Evolutionary conservation across 2,113 vertebrate species (phyloP).

Genomic region (Gila orcuttii): DNA sequence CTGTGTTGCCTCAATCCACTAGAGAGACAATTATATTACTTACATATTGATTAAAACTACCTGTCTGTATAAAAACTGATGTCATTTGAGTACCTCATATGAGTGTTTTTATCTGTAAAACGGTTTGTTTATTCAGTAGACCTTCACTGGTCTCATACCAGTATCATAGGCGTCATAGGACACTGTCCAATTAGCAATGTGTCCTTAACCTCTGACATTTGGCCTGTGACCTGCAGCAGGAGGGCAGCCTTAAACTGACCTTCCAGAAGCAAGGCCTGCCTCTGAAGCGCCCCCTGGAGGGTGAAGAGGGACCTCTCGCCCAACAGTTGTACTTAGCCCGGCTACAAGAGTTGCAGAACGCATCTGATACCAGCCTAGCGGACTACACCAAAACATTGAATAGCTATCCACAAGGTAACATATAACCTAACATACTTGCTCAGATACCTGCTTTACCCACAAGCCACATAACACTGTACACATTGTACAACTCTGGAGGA

Average conservation of each 20-base stretch:
- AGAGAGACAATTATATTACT: not conserved
- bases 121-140: not conserved
- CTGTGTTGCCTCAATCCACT: not conserved
- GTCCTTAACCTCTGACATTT: not conserved
- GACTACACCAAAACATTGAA: constrained; percentile 86
- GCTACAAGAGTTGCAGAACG: constrained; percentile 90
- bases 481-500: not conserved
- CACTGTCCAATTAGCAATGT: not conserved
- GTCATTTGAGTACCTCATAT: not conserved
- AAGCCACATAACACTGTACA: not conserved
- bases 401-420: constrained; percentile 77
- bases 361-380: constrained; percentile 88
- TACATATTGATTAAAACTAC: not conserved
- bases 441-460: not conserved
- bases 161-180: not conserved
- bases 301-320: constrained; percentile 83
- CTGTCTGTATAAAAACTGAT: not conserved
- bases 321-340: constrained; percentile 95
- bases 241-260: constrained; percentile 96
- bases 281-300: constrained; percentile 89
- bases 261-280: constrained; percentile 97
- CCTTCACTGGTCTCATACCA: not conserved
- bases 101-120: not conserved
- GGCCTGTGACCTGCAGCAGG: constrained; percentile 76
- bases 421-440: not conserved